Percentiles rank a stretch among this genome's conserved stretches.
These are phyloP conservation scores for Upupa epops DNA, from an alignment of 2,113 vertebrate genomes.

Conservation along the genomic window DNA sequence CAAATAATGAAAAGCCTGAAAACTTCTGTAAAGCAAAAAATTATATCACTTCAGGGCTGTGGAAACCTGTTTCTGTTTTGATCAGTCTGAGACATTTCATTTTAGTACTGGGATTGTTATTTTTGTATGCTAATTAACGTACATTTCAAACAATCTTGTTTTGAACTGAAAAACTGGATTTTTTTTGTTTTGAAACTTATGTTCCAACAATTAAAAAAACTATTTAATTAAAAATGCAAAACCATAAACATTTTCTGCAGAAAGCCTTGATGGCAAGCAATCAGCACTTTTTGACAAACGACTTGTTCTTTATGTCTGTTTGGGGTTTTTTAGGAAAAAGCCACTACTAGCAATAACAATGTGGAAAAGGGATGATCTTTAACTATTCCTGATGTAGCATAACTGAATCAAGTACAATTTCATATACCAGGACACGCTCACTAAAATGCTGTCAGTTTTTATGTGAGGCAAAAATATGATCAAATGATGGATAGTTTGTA, in stretches of 20 bases:
- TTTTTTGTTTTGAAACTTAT: conserved; percentile 56
- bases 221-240: conserved; percentile 62
- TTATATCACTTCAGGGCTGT: conserved; percentile 37
- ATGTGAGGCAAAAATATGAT: background rate
- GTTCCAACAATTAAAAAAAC: conserved; percentile 54
- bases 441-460: background rate
- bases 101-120: conserved; percentile 60
- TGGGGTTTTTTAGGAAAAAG: background rate
- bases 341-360: background rate
- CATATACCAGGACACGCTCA: background rate
- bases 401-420: background rate
- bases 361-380: background rate
- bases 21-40: conserved; percentile 41
- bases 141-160: conserved; percentile 68
- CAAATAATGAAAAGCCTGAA: conserved; percentile 32
- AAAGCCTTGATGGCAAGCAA: conserved; percentile 45
- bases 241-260: conserved; percentile 8
- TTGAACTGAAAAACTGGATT: conserved; percentile 61
- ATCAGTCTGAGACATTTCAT: conserved; percentile 62
- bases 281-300: conserved; percentile 22
- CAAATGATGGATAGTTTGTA: background rate
- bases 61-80: conserved; percentile 63
- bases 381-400: background rate
- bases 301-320: background rate
- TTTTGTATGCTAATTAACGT: conserved; percentile 68